Conservation (phyloP, 2,888 invertebrate species). For the Leistus spinibarbis region DNA sequence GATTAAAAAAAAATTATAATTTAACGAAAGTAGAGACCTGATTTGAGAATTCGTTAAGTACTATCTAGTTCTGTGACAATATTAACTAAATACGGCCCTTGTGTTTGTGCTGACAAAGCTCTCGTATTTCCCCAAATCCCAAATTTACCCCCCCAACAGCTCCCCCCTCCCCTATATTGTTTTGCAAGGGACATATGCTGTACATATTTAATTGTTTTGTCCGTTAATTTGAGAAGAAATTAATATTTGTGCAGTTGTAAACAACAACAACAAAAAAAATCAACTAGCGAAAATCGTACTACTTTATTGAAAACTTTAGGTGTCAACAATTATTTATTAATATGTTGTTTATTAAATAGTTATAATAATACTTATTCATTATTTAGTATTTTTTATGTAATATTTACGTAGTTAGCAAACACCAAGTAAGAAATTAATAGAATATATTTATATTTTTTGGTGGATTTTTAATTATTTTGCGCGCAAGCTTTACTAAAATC, state of each 20-base stretch:
- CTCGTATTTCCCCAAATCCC: slow-evolving; percentile 21
- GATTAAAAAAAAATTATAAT: background rate
- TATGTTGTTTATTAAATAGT: background rate
- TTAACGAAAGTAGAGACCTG: background rate
- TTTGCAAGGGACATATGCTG: slow-evolving; percentile 25
- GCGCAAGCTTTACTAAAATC: too few relatives aligned
- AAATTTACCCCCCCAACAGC: background rate
- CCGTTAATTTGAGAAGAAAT: slow-evolving; percentile 12
- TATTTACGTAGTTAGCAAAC: background rate
- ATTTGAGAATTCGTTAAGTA: slow-evolving; percentile 3
- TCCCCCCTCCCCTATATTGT: background rate
- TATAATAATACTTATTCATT: background rate
- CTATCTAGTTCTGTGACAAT: slow-evolving; percentile 34
- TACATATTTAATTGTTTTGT: slow-evolving; percentile 38
- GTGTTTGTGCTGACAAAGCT: slow-evolving; percentile 32
- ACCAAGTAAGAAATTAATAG: background rate
- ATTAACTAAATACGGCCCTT: slow-evolving; percentile 29
- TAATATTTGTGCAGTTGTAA: slow-evolving; percentile 1
- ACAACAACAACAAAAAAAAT: background rate
- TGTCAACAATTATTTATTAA: background rate
- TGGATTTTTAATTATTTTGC: background rate
- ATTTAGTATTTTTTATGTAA: background rate
- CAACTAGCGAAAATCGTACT: background rate
- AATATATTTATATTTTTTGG: background rate
- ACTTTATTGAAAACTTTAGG: background rate